These are phyloP conservation scores for Empidonax traillii DNA, from an alignment of 2,113 vertebrate genomes.

Conservation along the genomic window DNA sequence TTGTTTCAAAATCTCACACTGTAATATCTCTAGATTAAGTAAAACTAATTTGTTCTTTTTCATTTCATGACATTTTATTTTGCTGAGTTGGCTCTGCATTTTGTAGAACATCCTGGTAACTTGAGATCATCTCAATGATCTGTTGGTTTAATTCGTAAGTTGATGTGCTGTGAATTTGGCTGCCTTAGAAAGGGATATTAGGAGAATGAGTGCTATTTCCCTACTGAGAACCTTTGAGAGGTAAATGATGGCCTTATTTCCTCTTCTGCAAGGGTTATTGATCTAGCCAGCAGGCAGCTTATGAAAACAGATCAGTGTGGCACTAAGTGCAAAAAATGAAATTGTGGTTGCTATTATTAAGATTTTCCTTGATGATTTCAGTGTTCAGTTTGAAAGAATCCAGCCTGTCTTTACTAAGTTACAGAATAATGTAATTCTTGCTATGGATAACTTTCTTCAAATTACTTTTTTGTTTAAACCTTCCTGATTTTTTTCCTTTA, in stretches of 20 bases:
- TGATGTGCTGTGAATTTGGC: background rate
- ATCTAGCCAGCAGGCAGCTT: background rate
- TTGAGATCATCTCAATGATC: background rate
- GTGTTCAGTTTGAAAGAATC: background rate
- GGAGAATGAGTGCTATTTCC: background rate
- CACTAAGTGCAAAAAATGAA: background rate
- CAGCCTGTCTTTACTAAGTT: background rate
- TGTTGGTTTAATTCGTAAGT: background rate
- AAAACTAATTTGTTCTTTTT: background rate
- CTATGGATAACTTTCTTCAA: background rate
- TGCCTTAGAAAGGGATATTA: background rate
- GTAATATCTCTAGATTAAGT: background rate
- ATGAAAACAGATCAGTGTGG: background rate
- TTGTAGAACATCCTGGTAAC: background rate
- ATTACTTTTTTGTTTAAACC: background rate
- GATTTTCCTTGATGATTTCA: background rate
- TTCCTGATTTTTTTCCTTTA: background rate
- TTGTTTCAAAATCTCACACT: background rate
- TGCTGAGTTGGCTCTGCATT: background rate
- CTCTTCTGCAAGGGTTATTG: background rate
- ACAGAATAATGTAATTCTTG: background rate
- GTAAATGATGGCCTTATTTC: background rate
- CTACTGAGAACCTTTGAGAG: background rate
- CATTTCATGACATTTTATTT: background rate
- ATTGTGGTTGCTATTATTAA: background rate